phyloP scores from a whole-genome alignment of 2,113 vertebrate species.

The Petroica traversi region DNA sequence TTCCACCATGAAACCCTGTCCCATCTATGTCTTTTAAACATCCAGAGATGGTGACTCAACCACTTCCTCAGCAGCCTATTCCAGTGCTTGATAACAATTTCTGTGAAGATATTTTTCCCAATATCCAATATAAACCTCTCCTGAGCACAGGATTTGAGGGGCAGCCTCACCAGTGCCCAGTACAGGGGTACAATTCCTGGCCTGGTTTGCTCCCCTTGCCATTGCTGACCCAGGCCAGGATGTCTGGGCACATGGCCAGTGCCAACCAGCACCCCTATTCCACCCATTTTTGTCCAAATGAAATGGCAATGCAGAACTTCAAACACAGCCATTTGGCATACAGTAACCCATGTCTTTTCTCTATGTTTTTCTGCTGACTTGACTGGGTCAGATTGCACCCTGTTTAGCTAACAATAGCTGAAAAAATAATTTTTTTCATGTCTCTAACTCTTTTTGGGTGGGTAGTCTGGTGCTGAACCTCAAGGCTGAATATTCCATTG shows the following conservation, averaged over 20 bases:
- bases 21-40: background rate
- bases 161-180: background rate
- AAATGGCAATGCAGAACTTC: background rate
- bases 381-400: background rate
- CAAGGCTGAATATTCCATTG: background rate
- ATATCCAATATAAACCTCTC: background rate
- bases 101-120: background rate
- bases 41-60: background rate
- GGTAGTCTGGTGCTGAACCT: background rate
- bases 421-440: background rate
- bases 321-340: background rate
- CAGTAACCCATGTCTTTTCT: background rate
- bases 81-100: no score
- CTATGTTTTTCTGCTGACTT: background rate
- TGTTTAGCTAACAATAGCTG: background rate
- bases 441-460: background rate
- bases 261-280: background rate
- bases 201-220: no score
- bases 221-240: background rate
- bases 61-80: background rate
- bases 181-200: background rate
- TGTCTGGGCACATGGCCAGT: background rate
- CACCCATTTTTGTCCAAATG: background rate
- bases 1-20: background rate
- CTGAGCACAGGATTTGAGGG: background rate